phyloP scores from a whole-genome alignment of 2,113 vertebrate species.

The Opisthocomus hoazin region DNA sequence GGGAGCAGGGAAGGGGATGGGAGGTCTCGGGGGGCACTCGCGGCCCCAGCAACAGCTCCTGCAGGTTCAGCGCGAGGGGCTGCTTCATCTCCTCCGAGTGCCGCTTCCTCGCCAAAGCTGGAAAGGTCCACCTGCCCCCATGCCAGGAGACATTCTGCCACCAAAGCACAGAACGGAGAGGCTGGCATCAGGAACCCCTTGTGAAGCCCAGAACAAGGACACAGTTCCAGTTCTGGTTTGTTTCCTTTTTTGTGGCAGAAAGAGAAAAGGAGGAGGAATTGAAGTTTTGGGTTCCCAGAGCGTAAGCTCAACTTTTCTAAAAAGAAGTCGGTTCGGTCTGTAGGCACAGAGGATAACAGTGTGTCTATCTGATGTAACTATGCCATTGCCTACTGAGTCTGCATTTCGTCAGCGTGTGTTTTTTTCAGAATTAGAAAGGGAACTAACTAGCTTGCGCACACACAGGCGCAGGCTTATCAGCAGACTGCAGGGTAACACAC shows the following conservation, averaged over 20 bases:
- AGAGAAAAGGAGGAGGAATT: neutral
- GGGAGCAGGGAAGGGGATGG: neutral
- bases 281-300: neutral
- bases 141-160: neutral
- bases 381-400: rapidly evolving
- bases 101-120: neutral
- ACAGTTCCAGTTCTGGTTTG: neutral
- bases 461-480: neutral
- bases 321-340: neutral
- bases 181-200: neutral
- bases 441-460: neutral
- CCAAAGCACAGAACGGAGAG: neutral
- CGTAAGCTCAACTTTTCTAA: neutral
- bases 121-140: too few relatives aligned
- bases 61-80: rapidly evolving
- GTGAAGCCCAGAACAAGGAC: neutral
- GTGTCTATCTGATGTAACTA: neutral
- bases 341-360: neutral
- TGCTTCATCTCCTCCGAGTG: neutral
- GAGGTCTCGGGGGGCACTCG: too few relatives aligned
- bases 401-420: neutral
- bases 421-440: neutral
- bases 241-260: neutral
- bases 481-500: neutral
- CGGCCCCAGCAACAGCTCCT: neutral